A percentile compares a stretch with the other conserved stretches of the same genome.
Evolutionary conservation across 2,797 vertebrate genomes (phyloP).

Genomic region (Choloepus didactylus): DNA sequence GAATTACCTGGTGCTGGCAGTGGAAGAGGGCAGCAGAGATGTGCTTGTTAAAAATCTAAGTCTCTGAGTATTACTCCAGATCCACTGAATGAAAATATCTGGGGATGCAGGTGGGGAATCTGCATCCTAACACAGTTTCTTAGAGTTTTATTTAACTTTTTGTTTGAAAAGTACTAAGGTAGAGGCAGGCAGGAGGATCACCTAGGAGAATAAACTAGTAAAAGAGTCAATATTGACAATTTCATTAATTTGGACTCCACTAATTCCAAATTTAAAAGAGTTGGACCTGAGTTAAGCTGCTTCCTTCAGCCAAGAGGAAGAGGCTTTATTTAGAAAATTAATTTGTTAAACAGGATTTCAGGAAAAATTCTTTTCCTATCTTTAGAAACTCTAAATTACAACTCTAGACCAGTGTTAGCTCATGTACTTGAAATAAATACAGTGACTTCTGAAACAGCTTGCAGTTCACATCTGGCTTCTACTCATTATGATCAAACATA

Average conservation of each 20-base stretch:
- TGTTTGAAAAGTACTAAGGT: slow-evolving; percentile 8
- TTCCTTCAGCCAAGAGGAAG: slow-evolving; percentile 33
- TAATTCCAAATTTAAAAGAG: slow-evolving; percentile 37
- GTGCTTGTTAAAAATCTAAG: neutral
- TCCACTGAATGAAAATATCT: neutral
- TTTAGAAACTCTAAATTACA: neutral
- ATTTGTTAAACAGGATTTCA: slow-evolving; percentile 7
- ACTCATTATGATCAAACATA: neutral
- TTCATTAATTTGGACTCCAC: neutral
- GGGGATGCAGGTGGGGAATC: neutral
- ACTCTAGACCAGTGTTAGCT: neutral
- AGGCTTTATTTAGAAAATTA: neutral
- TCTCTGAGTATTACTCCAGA: neutral
- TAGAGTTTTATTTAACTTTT: slow-evolving; percentile 53
- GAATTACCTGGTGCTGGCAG: neutral
- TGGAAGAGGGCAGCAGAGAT: neutral
- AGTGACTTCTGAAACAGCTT: neutral
- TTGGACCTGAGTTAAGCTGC: neutral
- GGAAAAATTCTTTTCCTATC: neutral
- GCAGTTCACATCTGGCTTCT: neutral
- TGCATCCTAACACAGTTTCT: slow-evolving; percentile 3
- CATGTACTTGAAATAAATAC: neutral
- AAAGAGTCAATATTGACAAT: neutral
- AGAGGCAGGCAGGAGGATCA: neutral
- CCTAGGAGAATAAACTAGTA: slow-evolving; percentile 17